Evolutionary conservation across 2,888 invertebrate genomes (phyloP), one percentile per base, ranked within the genome.

Genomic region (Drosophila affinis): DNA sequence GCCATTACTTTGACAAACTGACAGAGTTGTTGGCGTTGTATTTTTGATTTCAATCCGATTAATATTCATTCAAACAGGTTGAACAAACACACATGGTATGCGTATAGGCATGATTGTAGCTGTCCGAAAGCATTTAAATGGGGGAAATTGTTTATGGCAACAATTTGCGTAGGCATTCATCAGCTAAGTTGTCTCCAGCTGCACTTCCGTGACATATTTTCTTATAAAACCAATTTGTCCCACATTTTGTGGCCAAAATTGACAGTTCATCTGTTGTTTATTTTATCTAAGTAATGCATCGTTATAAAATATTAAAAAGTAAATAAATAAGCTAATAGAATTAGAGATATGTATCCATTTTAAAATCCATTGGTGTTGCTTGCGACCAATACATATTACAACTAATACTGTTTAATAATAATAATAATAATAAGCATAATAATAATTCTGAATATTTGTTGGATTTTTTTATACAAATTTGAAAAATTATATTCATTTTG

Each of bases 1-100:
- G 56, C 62, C 53, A 68, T 71, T 74, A 76, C 54, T 76, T 72
- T 74, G 72, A 84, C 76, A 83, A 79, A 67, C 46, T 62, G 65
- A 57, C 76, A 62, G 67, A 51, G 51, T 45, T 72, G 72, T 62
- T 62, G 62, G 49, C 61, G 71, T 47, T 52, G 64, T 65, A 49
- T n/a, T 14, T 74, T 45, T 39, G 45, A 49, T 54, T 39, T 10
- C 45, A 74, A 65, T 58, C 21, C 49, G 53, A 67, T 72, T 72
- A 53, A 56, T 67, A 74, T 64, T 57, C 34, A 73, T 64, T 49
- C 34, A 73, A 72, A 72, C 71, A 54, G 71, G 71, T 72, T 74
- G 46, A 68, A 39, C 14, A 39, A 39, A 39, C 39, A 39, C 39
- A 14, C 39, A 39, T 14, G 14, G 6, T 39, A 14, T 46, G 32